Conservation (phyloP, 1,140 invertebrate species). For the Ctenoplectra terminalis region DNA sequence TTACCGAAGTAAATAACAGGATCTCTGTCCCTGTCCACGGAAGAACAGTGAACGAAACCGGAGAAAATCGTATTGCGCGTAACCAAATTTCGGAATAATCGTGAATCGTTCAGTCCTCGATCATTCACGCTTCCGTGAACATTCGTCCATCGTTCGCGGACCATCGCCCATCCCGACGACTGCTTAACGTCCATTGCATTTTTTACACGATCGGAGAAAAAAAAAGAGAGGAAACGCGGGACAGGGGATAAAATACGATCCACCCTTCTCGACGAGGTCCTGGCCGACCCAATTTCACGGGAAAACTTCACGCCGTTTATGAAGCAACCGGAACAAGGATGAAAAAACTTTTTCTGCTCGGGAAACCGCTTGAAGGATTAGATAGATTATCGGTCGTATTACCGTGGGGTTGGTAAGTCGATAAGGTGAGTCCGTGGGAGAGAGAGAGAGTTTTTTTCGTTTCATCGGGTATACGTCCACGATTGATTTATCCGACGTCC, state of each 20-base stretch:
- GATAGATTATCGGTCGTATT: conserved; percentile 77
- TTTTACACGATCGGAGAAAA: conserved; percentile 58
- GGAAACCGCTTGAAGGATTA: conserved; percentile 78
- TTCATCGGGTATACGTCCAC: conserved; percentile 32
- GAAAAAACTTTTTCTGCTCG: conserved; percentile 76
- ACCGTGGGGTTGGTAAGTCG: conserved; percentile 39
- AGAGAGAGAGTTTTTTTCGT: conserved; percentile 19
- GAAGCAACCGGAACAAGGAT: conserved; percentile 50
- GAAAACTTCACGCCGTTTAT: conserved; percentile 65
- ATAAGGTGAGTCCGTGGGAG: conserved; percentile 52
- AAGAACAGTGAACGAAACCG: conserved; percentile 1
- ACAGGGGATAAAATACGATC: conserved; percentile 52
- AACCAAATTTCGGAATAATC: conserved; percentile 76
- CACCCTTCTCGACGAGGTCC: neutral
- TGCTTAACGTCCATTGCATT: conserved; percentile 66
- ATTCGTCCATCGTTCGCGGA: conserved; percentile 60
- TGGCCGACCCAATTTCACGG: conserved; percentile 68
- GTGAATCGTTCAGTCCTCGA: conserved; percentile 65
- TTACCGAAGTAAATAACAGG: conserved; percentile 76
- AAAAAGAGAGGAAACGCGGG: conserved; percentile 6
- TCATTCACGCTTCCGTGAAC: conserved; percentile 76
- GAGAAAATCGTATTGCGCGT: conserved; percentile 60
- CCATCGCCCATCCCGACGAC: conserved; percentile 50
- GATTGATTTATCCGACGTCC: conserved; percentile 48
- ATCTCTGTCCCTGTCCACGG: conserved; percentile 35